A percentile compares a stretch with the other conserved stretches of the same genome.
Conservation (phyloP, 2,888 invertebrate species). For the Platycheirus rosarum region DNA sequence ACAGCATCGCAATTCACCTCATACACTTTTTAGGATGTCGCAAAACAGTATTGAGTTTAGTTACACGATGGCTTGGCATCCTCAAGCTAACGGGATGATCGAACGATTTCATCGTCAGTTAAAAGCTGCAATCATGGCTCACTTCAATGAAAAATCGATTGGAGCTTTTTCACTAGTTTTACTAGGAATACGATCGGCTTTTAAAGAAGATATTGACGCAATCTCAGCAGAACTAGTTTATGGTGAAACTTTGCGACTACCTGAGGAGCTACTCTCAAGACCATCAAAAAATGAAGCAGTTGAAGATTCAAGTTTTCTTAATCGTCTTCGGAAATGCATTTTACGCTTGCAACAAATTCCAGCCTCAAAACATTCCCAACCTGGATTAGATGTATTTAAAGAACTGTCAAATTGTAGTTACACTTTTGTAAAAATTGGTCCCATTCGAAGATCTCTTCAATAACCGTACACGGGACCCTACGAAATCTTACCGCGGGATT, state of each 20-base stretch:
- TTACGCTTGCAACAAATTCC: background rate
- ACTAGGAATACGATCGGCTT: slow-evolving; percentile 5
- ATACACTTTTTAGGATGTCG: too few relatives aligned
- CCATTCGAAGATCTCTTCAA: too few relatives aligned
- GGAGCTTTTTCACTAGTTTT: slow-evolving; percentile 4
- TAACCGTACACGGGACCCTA: background rate
- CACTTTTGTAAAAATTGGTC: background rate
- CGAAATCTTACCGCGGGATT: background rate
- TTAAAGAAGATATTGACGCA: background rate
- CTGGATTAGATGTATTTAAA: background rate
- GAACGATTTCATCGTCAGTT: too few relatives aligned
- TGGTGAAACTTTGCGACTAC: slow-evolving; percentile 16
- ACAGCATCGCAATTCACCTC: too few relatives aligned
- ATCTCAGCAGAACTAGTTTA: slow-evolving; percentile 18
- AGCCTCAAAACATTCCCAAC: too few relatives aligned
- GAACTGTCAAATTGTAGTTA: background rate
- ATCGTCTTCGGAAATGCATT: background rate
- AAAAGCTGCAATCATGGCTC: too few relatives aligned
- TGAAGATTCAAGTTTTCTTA: background rate
- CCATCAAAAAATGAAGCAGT: background rate
- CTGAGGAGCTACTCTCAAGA: slow-evolving; percentile 4
- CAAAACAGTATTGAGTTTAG: too few relatives aligned
- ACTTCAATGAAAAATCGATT: background rate
- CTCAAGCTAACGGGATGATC: too few relatives aligned
- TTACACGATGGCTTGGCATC: too few relatives aligned